Base-by-base conservation (phyloP, 2,797 vertebrate species). In the Amblyopsis hoosieri region DNA sequence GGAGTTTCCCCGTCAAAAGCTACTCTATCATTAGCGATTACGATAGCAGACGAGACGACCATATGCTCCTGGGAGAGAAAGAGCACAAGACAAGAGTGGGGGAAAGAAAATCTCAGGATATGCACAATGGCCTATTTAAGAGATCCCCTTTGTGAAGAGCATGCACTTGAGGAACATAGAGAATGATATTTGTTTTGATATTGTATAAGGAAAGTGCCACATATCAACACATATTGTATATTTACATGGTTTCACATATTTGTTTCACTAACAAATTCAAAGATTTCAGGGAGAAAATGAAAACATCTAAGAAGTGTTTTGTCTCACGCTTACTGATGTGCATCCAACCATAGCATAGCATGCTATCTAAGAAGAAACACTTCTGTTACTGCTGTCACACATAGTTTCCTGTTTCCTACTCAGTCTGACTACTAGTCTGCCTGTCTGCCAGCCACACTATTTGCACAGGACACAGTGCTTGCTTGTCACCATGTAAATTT, bases 1-100 rank as follows among this genome's bases (percentile, higher is more conserved):
- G 61, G 75, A 82, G 84, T 85, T 90, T 87, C 78, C 74, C 80
- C 81, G 84, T 89, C 79, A 91, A 89, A 90, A 87, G 81, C 69
- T 15, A 60, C 73, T 86, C 79, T 85, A 83, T 90, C 84, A 89
- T 85, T 89, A 85, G 79, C 59, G 62, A 89, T 90, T 85, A 84
- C 65, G 76, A 87, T 80, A 84, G 78, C 84, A 90, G 85, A 67
- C 65, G 61, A 90, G 85, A 67, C 65, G 61, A 80, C 62, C 65
- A 63, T 78, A 67, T 78, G 66, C 73, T 79, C 63, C 54, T 23
- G 70, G 65, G 74, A 81, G 49, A 31, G 17, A 59, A 66, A 64
- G 13, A 13, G 49, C 49, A 51, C 13, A 66, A 57, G 69, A 80
- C 49, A 69, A 62, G 66, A 80, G 45, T 63, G 29, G 71, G 73